Evolutionary conservation across 2,113 vertebrate genomes (phyloP), one percentile per base, ranked within the genome.

Genomic region (Seriola aureovittata): DNA sequence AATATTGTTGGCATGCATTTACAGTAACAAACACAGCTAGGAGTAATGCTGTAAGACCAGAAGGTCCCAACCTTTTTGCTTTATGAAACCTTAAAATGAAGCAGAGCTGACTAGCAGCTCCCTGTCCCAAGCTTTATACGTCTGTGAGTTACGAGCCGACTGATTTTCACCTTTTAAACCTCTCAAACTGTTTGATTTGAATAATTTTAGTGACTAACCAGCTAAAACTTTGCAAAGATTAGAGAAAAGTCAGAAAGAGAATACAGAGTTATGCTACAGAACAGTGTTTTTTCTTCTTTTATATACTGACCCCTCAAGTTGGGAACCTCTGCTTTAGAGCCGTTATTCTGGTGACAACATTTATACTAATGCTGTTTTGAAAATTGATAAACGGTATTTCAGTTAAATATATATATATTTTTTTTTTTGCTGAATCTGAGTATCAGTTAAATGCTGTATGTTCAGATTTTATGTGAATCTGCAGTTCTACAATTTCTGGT

Each of bases 401-500:
- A 64, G 8, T 57, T 10, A 42, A 42, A 66, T 0, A 8, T 1
- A 1, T 23, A 57, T 36, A 23, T 36, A 6, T 36, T 36, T 36
- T 0, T 36, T 36, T 36, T 36, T 29, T 48, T 36, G 48, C 48
- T 71, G 1, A 25, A 79, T 81, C 17, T 46, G 11, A 80, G 44
- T 78, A 68, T 29, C 8, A 55, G 48, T 75, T 34, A 77, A 46
- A 60, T 40, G 12, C 60, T 38, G 14, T 4, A 80, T 44, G 38
- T 55, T 1, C 38, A 16, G 1, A 58, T 16, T 63, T 68, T 40
- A 9, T 4, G 55, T 21, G 2, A 59, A 50, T 67, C 44, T 63
- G 52, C 65, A 38, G 25, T 32, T 40, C 55, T 66, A 12, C n/a
- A 83, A 9, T 77, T 87, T 85, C 50, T 82, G 38, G 36, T 70